Percentiles rank a stretch among this genome's conserved stretches.
These are phyloP conservation scores for Catostomus latipinnis DNA, from an alignment of 2,797 vertebrate species.

Conservation along the genomic window DNA sequence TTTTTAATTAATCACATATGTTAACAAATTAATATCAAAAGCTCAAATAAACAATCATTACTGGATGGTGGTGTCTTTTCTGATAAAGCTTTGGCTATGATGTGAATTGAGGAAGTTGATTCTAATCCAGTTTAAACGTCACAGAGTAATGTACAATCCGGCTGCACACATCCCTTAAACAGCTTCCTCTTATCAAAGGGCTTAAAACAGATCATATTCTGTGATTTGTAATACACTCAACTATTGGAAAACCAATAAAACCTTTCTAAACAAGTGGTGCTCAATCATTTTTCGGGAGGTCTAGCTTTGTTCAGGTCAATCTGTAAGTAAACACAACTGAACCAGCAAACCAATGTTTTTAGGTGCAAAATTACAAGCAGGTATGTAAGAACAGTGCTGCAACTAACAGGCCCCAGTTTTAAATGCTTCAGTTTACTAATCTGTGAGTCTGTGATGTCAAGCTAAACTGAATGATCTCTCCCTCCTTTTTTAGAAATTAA, in stretches of 20 bases:
- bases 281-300: background rate
- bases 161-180: background rate
- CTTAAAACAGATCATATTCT: background rate
- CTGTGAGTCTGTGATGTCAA: background rate
- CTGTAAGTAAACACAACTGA: background rate
- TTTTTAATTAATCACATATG: too few species aligned
- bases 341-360: background rate
- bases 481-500: constrained; percentile 23
- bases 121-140: background rate
- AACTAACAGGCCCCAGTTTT: background rate
- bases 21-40: too few species aligned
- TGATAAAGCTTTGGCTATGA: background rate
- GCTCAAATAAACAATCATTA: background rate
- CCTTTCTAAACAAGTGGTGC: background rate
- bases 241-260: background rate
- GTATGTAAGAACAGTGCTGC: background rate
- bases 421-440: background rate
- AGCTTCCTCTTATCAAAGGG: background rate
- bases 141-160: background rate
- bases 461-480: background rate
- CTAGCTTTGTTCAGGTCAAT: background rate
- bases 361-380: background rate
- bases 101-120: constrained; percentile 13
- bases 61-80: background rate
- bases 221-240: background rate